These are phyloP conservation scores for Ciona savignyi DNA, from an alignment of 23 tunicate species.

Conservation along the genomic window DNA sequence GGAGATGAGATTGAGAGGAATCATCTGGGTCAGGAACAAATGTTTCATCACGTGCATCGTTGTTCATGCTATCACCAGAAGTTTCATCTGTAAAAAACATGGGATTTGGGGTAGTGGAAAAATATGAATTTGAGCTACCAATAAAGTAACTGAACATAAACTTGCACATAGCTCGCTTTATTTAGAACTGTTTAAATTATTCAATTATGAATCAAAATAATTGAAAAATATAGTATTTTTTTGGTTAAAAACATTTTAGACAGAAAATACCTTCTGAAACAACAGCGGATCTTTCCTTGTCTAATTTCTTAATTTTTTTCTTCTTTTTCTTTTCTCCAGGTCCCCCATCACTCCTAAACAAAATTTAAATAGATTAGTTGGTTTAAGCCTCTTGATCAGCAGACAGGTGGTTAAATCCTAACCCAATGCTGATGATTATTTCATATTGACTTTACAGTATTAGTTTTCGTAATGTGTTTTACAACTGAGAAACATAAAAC, in stretches of 20 bases:
- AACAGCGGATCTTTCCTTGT: constrained; percentile 7
- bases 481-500: too few species aligned
- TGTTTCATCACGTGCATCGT: neutral
- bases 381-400: neutral
- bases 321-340: constrained; percentile 52
- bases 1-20: neutral
- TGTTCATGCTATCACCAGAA: neutral
- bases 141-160: too few species aligned
- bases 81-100: constrained; percentile 1
- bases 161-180: too few species aligned
- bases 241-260: too few species aligned
- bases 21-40: neutral
- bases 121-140: too few species aligned
- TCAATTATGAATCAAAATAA: too few species aligned
- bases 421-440: too few species aligned
- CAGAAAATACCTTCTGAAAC: neutral
- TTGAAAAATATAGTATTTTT: too few species aligned
- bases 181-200: too few species aligned
- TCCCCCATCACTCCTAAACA: constrained; percentile 13
- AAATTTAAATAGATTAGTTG: neutral
- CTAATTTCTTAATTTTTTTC: constrained; percentile 27
- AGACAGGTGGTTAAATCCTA: neutral
- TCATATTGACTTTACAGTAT: too few species aligned
- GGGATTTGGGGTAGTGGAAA: too few species aligned
- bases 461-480: too few species aligned